Evolutionary conservation across 2,888 invertebrate genomes (phyloP), one percentile per base, ranked within the genome.

Genomic region (Hirtodrosophila trivittata): DNA sequence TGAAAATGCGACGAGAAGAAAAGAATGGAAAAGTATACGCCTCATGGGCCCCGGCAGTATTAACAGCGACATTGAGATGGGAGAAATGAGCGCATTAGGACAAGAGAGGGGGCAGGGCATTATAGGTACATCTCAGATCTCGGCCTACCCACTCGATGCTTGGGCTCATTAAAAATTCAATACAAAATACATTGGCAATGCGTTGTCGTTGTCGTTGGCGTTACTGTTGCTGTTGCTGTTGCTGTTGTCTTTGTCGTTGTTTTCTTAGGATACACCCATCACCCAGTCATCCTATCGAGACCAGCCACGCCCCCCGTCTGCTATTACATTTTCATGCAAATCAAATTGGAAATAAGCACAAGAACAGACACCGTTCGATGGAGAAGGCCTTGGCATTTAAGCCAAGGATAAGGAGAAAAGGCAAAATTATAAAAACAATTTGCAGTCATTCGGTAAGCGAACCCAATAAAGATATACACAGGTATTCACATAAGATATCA

Each of bases 291-390:
- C 26, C 13, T 25, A 38, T 18, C 14, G 21, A 4, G 47, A 28
- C 4, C 28, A 8, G 63, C 14, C 30, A 59, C 58, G 50, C 49
- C 46, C 39, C 33, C 56, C 5, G 10, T 18, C 39, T 33, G 66
- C 82, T 72, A 81, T 84, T 77, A 86, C 82, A 83, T 83, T 83
- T 83, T 68, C 81, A 83, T 83, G 86, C 86, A 83, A 83, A 86
- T 82, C 86, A 86, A 83, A 83, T 86, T 86, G 77, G 68, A 74
- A 70, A 56, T 66, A 66, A 50, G 66, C 70, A 64, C 59, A 64
- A 42, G 30, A 52, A 54, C 52, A 32, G 41, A 66, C 54, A 52
- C 57, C 54, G 62, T 50, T 21, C 14, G 33, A 35, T 41, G 33
- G 10, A 21, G 28, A n/a, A n/a, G 26, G 35, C 54, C 38, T 35